Conservation (phyloP, 2,888 invertebrate species). For the Helicoverpa assulta region DNA sequence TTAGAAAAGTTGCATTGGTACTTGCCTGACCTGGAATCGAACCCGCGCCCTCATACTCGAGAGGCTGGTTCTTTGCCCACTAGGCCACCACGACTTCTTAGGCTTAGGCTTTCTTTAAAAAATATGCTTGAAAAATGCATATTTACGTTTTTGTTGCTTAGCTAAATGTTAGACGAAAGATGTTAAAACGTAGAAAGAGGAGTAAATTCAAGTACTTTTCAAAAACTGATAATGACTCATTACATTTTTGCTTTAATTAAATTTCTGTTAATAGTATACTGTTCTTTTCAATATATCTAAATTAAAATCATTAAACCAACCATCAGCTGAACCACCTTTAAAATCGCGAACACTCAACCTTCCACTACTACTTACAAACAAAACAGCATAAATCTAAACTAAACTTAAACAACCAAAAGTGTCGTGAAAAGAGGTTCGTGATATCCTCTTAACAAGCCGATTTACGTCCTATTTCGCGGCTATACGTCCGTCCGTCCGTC, state of each 20-base stretch:
- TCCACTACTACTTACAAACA: slow-evolving; percentile 10
- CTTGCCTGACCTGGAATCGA: no score
- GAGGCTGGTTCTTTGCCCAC: no score
- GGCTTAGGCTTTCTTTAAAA: slow-evolving; percentile 1
- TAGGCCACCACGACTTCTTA: no score
- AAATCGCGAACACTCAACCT: neutral
- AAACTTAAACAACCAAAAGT: slow-evolving; percentile 25
- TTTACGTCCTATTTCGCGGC: slow-evolving; percentile 42
- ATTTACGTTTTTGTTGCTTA: slow-evolving; percentile 1
- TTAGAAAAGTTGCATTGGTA: no score
- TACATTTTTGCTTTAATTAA: no score
- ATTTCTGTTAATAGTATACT: no score
- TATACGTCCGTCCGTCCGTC: slow-evolving; percentile 34
- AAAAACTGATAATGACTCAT: no score
- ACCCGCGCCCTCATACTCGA: no score
- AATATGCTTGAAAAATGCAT: neutral
- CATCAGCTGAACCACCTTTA: neutral
- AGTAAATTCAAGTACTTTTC: no score
- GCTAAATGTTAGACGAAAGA: no score
- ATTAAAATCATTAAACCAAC: neutral
- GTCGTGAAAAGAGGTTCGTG: slow-evolving; percentile 38
- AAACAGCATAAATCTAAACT: slow-evolving; percentile 21
- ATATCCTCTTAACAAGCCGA: slow-evolving; percentile 49
- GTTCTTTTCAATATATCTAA: no score
- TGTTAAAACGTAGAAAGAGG: no score